Evolutionary conservation across 2,797 vertebrate species (phyloP), one percentile per base, ranked within the genome.

Genomic region (Rhinogobio ventralis): DNA sequence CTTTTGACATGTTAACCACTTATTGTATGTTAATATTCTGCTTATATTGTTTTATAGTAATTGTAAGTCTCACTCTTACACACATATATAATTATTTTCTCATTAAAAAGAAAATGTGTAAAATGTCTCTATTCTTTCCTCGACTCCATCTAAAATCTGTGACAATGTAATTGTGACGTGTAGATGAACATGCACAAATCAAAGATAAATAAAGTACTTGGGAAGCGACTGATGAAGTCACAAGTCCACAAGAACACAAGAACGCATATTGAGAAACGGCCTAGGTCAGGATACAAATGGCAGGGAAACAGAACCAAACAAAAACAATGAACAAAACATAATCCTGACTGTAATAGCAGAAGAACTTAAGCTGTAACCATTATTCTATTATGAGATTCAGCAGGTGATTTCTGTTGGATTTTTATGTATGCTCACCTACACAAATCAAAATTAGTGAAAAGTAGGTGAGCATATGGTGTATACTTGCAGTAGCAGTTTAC

Each of bases 41-140:
- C 96, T 97, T 96, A 87, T 93, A 93, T 92, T 93, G 91, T 97
- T 97, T 98, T 97, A 95, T 97, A 96, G 95, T 95, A 94, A 95
- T 94, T 96, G 95, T 97, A 96, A 95, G 95, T 93, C 95, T 95
- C 95, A 95, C 95, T 92, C 90, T 96, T 95, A 94, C 91, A 95
- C 95, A 95, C 96, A 93, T 95, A 95, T 97, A 97, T 96, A 95
- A 93, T 96, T 98, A 98, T 98, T 98, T 98, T 98, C 97, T 97
- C 97, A 98, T 97, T 97, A 97, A 95, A 98, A 96, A 93, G 89
- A 94, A 95, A 94, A 96, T 87, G 88, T 94, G 92, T 92, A 88
- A 91, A 92, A 92, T 76, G 91, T 91, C 93, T 71, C 81, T n/a
- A 20, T 86, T 75, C 28, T 46, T 86, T 67, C 20, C 9, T 76